Percentiles rank a stretch among this genome's conserved stretches.
Conservation (phyloP, 2,113 vertebrate species). For the Lepisosteus oculatus region DNA sequence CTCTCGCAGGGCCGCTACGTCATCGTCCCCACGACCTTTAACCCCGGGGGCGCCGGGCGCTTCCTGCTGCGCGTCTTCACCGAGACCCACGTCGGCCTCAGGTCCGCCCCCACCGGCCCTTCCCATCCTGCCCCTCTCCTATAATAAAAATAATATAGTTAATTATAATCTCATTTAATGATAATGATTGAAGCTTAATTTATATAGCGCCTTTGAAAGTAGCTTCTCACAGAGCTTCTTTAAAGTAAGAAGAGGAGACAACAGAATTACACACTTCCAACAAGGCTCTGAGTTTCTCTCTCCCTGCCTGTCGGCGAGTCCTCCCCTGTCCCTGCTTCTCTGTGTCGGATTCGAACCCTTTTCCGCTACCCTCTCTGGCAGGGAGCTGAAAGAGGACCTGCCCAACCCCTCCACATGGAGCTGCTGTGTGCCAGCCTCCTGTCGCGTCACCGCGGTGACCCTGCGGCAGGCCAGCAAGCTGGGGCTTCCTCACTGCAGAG, state of each 20-base stretch:
- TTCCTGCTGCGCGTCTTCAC: slow-evolving; percentile 71
- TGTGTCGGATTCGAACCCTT: no score
- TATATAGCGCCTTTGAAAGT: no score
- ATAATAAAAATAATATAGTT: no score
- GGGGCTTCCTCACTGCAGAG: not conserved
- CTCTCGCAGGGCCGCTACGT: slow-evolving; percentile 60
- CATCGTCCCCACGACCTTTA: slow-evolving; percentile 71
- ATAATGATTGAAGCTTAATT: no score
- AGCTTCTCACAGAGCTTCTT: no score
- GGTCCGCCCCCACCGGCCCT: slow-evolving; percentile 29
- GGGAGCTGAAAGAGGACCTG: slow-evolving; percentile 27
- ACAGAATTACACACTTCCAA: no score
- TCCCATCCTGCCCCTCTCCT: slow-evolving; percentile 9
- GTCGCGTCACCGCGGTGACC: slow-evolving; percentile 29
- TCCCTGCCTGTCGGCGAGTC: not conserved
- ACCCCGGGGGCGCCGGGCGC: slow-evolving; percentile 53
- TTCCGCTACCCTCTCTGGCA: not conserved
- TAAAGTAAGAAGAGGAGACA: no score
- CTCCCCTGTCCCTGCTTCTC: no score
- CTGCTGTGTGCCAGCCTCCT: slow-evolving; percentile 13
- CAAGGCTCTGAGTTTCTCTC: no score
- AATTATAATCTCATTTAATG: no score
- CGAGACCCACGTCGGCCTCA: slow-evolving; percentile 52
- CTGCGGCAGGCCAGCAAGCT: slow-evolving; percentile 23
- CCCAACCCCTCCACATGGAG: slow-evolving; percentile 27